These are phyloP conservation scores for Aphis craccivora DNA, from an alignment of 1,140 invertebrate species.

Conservation along the genomic window DNA sequence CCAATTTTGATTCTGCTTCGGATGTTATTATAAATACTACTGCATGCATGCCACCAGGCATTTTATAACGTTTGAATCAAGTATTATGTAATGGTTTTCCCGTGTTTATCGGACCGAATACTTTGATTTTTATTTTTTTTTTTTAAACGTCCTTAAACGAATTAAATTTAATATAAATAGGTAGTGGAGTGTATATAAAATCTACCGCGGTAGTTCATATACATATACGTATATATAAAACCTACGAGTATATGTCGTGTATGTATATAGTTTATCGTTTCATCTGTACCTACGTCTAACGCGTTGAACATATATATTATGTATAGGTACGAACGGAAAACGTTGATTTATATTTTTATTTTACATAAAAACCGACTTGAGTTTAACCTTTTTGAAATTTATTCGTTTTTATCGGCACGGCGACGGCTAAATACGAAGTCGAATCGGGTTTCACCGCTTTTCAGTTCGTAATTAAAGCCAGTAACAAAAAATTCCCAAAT, in stretches of 20 bases:
- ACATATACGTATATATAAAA: not conserved
- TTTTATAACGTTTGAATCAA: not conserved
- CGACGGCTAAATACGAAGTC: not conserved
- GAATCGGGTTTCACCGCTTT: not conserved
- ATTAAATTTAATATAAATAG: slow-evolving; percentile 3
- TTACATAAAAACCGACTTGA: not conserved
- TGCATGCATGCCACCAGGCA: not conserved
- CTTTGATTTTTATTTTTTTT: slow-evolving; percentile 9
- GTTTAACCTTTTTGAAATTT: slow-evolving; percentile 18
- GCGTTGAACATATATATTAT: slow-evolving; percentile 1
- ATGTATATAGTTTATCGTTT: slow-evolving; percentile 4
- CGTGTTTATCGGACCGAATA: slow-evolving; percentile 7
- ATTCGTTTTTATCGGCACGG: not conserved
- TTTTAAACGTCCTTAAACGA: not conserved
- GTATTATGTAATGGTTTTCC: not conserved
- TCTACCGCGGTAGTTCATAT: not conserved
- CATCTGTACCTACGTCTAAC: not conserved
- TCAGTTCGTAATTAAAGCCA: not conserved
- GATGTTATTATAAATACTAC: not conserved
- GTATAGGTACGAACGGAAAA: not conserved
- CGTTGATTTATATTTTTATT: slow-evolving; percentile 18
- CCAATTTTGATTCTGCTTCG: not conserved
- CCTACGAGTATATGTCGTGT: not conserved
- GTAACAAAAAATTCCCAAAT: not conserved
- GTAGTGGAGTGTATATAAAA: not conserved